phyloP scores from a whole-genome alignment of 1,140 invertebrate genomes.

The Aradophagus sp. region DNA sequence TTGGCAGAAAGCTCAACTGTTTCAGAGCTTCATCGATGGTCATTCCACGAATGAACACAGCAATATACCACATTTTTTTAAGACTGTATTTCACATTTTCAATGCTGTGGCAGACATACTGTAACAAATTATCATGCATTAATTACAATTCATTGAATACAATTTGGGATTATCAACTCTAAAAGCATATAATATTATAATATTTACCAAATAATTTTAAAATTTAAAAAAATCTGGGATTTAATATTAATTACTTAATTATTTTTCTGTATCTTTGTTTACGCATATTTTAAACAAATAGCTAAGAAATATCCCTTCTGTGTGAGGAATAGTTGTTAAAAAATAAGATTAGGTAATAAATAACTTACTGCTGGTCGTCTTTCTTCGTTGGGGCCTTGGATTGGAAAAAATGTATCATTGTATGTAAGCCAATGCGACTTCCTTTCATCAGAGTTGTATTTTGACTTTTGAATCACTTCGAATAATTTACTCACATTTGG shows the following conservation, averaged over 20 bases:
- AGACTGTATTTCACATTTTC: slow-evolving; percentile 91
- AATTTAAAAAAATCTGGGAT: too few species aligned
- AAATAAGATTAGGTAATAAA: slow-evolving; percentile 27
- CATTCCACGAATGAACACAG: slow-evolving; percentile 90
- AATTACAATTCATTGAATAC: not conserved
- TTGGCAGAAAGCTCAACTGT: slow-evolving; percentile 88
- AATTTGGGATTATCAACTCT: too few species aligned
- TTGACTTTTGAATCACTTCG: too few species aligned
- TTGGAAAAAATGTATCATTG: slow-evolving; percentile 81
- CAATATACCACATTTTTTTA: slow-evolving; percentile 94
- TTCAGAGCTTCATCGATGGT: slow-evolving; percentile 94
- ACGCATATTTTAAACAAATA: too few species aligned
- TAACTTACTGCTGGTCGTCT: slow-evolving; percentile 86
- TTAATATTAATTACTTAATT: not conserved
- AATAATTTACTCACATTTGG: too few species aligned
- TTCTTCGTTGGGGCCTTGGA: slow-evolving; percentile 83
- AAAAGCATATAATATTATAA: too few species aligned
- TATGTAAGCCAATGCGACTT: too few species aligned
- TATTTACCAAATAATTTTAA: too few species aligned
- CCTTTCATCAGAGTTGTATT: too few species aligned
- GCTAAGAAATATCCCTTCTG: too few species aligned
- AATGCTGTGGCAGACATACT: slow-evolving; percentile 91
- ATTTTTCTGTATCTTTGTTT: slow-evolving; percentile 4
- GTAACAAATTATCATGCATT: slow-evolving; percentile 64
- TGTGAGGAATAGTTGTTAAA: not conserved